Evolutionary conservation across 2,113 vertebrate species (phyloP), one percentile per base, ranked within the genome.

Genomic region (Callionymus lyra): DNA sequence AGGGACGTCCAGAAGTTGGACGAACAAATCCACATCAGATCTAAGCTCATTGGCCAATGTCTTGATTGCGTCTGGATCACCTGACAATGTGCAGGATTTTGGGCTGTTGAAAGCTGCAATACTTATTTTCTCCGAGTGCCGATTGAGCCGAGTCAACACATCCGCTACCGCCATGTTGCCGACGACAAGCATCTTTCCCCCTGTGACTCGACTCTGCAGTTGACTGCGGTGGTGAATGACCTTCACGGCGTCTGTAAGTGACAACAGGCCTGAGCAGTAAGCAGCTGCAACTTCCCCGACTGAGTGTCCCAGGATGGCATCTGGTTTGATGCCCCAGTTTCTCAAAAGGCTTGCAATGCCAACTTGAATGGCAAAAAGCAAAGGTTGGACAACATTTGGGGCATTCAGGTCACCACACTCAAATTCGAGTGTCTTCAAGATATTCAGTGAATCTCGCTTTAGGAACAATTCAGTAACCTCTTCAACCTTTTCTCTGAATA

Each of bases 31-130:
- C 33, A 68, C 80, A 6, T 74, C 53, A 40, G 56, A 71, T 33
- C 62, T 81, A 31, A 93, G 47, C 21, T 84, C 67, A 41, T 69
- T 47, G 33, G 79, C 47, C 4, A 89, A 16, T 35, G 36, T 47
- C 16, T 80, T 58, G 31, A 93, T 70, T 32, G 83, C 62, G 0
- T 83, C 77, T 32, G 62, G 40, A 16, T 87, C 83, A 12, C 90
- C 91, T 16, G 90, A 90, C 38, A 93, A 52, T 9, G 88, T 90
- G 54, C 89, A 92, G 18, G 86, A 91, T 36, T 59, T 12, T 0
- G 89, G 87, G 59, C 91, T 92, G 72, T 91, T 92, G 53, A 84
- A 81, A 12, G 88, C 89, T 37, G 91, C 91, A 16, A 91, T 65
- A 41, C 82, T 81, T 52, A 90, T 68, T 38, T 70, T 81, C 12